These are phyloP conservation scores for Myotis yumanensis DNA, from an alignment of 2,113 vertebrate species.

Conservation along the genomic window DNA sequence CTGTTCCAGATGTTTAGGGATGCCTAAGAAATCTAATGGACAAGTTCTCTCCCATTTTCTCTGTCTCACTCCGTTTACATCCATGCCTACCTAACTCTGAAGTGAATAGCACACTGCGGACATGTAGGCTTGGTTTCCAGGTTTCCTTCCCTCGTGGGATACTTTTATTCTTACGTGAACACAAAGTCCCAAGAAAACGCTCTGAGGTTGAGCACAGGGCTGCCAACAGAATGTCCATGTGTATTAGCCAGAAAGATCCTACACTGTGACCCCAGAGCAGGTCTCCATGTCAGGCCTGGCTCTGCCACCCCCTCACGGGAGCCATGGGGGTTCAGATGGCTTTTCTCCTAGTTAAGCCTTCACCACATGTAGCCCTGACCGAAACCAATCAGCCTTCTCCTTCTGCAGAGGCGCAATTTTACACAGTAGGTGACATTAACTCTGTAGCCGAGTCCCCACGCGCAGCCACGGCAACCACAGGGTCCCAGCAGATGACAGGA, in stretches of 20 bases:
- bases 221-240: neutral
- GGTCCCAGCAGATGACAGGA: conserved; percentile 66
- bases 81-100: neutral
- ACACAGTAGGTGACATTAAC: conserved; percentile 71
- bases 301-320: neutral
- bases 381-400: conserved; percentile 62
- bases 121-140: neutral
- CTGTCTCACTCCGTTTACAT: neutral
- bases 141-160: neutral
- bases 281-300: neutral
- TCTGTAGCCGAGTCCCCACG: conserved; percentile 47
- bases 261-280: neutral
- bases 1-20: neutral
- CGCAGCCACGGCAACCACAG: conserved; percentile 53
- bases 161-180: neutral
- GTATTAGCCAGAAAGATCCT: neutral
- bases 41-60: neutral
- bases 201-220: neutral
- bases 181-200: neutral
- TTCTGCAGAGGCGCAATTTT: conserved; percentile 68
- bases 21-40: neutral
- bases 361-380: conserved; percentile 47
- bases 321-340: neutral
- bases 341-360: conserved; percentile 71
- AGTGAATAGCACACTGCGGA: neutral